phyloP scores from a whole-genome alignment of 2,888 invertebrate genomes.

The Heliconius cydno region DNA sequence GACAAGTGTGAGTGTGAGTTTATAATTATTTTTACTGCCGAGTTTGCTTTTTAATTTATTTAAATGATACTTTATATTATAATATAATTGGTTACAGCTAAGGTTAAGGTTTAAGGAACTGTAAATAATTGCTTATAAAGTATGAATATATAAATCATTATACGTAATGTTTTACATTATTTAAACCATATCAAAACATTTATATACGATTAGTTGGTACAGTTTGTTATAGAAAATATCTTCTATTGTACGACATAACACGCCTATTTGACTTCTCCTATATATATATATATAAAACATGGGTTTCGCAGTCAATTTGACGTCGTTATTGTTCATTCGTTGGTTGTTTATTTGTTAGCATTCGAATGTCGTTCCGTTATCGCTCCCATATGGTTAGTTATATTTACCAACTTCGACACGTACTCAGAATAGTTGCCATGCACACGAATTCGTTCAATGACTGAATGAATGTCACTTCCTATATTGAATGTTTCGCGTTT shows the following conservation, averaged over 20 bases:
- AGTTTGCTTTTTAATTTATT: neutral
- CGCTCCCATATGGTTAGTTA: slow-evolving; percentile 26
- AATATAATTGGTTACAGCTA: neutral
- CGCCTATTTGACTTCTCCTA: slow-evolving; percentile 57
- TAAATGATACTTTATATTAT: slow-evolving; percentile 20
- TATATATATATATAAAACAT: slow-evolving; percentile 66
- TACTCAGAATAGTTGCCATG: slow-evolving; percentile 23
- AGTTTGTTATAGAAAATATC: slow-evolving; percentile 28
- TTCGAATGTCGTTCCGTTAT: slow-evolving; percentile 31
- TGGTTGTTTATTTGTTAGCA: slow-evolving; percentile 56
- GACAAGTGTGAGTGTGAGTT: neutral
- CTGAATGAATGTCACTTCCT: neutral
- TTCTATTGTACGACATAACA: slow-evolving; percentile 59
- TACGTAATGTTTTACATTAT: neutral
- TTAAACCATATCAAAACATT: slow-evolving; percentile 8
- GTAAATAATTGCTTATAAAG: slow-evolving; percentile 11
- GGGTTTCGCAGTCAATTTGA: slow-evolving; percentile 76
- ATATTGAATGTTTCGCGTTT: slow-evolving; percentile 4
- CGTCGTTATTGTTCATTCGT: slow-evolving; percentile 72
- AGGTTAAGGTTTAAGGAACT: slow-evolving; percentile 19
- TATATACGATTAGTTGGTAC: neutral
- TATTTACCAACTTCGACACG: slow-evolving; percentile 40
- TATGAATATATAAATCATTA: slow-evolving; percentile 29
- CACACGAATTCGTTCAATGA: slow-evolving; percentile 21
- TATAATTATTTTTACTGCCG: neutral